Evolutionary conservation across 2,797 vertebrate genomes (phyloP), one percentile per base, ranked within the genome.

Genomic region (Melopsittacus undulatus): DNA sequence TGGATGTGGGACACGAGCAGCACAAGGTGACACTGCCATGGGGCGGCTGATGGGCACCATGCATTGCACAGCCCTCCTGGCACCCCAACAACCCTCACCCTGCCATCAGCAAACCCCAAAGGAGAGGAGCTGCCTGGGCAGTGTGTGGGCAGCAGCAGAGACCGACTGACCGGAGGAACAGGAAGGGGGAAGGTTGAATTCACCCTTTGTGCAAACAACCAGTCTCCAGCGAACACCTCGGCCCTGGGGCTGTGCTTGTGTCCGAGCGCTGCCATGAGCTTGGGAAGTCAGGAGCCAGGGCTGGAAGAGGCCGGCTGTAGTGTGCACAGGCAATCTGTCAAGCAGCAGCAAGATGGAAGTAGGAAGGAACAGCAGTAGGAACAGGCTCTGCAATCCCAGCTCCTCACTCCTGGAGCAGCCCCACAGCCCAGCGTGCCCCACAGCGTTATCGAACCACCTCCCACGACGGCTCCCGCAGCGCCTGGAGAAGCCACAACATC

Each of bases 181-280:
- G 80, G 85, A 90, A 94, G 83, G 88, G 82, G 90, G 92, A 94
- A 94, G 79, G 87, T 21, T 78, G 80, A 51, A 83, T 84, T 95
- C 63, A 17, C 51, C 49, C 73, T 26, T 7, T 13, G 0, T 46
- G 62, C 90, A 93, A 96, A 89, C 78, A 90, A 62, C 40, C 7
- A 0, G 20, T 19, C 87, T 92, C 91, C 29, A 81, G 66, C 87
- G 88, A 86, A 88, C 1, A 87, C 11, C 66, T 69, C 7, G 34
- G 57, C 56, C 69, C 43, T 72, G 24, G 74, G 30, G 56, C 80
- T 22, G 27, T 1, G 18, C 62, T 38, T 2, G 1, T 30, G 42
- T 40, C 45, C 1, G 0, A 48, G 74, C 0, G 0, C 66, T 62
- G 68, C 82, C 79, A 21, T 10, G 0, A 1, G 52, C 80, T 26